phyloP scores from a whole-genome alignment of 2,113 vertebrate species.

The mouse (Mus musculus) region GRCm39 chr5:36479001-36479500 shows the following conservation, averaged over 20 bases:
- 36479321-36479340: accelerated
- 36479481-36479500: accelerated
- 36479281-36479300: accelerated
- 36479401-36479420: not conserved
- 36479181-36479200: not conserved
- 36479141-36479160: not conserved
- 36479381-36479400: not conserved
- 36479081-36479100: not conserved
- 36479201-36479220: accelerated
- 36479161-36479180: not conserved
- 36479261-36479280: not conserved
- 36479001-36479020: not conserved
- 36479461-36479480: not conserved
- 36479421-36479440: not conserved
- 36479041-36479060: not conserved
- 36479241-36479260: not conserved
- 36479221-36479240: not conserved
- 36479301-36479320: accelerated
- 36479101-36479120: not conserved
- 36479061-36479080: accelerated
- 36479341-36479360: not conserved
- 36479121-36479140: not conserved
- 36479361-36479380: accelerated
- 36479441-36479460: not conserved
- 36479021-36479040: not conserved